Conservation (phyloP, 2,113 vertebrate genomes). For the Hyla sarda region DNA sequence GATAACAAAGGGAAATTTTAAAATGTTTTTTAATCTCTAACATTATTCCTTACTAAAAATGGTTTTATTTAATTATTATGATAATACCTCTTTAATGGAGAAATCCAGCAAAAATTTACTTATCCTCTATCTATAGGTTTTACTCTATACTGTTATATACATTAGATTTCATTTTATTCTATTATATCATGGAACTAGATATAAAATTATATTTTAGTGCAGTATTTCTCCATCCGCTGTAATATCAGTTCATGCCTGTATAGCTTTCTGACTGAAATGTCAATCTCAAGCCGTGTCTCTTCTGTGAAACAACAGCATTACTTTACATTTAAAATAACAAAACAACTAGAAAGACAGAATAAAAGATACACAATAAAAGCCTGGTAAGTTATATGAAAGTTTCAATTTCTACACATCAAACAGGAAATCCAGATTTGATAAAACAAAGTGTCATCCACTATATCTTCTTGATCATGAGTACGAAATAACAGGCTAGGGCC, state of each 20-base stretch:
- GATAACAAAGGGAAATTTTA: no score
- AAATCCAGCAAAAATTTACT: no score
- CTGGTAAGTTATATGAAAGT: constrained; percentile 5
- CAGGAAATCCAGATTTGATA: background rate
- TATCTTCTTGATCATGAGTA: constrained; percentile 3
- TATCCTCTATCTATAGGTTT: no score
- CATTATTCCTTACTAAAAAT: no score
- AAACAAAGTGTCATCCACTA: background rate
- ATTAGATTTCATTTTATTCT: background rate
- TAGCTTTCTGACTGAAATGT: background rate
- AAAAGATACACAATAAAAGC: constrained; percentile 30
- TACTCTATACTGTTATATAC: background rate
- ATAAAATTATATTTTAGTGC: background rate
- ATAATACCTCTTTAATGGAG: no score
- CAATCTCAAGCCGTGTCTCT: background rate
- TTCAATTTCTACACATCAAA: constrained; percentile 12
- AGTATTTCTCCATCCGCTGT: background rate
- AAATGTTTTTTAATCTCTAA: no score
- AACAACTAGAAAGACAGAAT: constrained; percentile 3
- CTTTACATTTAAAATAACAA: background rate
- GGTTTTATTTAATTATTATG: no score
- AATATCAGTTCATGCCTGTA: background rate
- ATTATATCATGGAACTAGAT: no score
- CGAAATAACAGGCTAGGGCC: background rate
- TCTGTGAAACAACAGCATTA: background rate